Evolutionary conservation across 2,888 invertebrate species (phyloP).

Genomic region (Macaria notata): DNA sequence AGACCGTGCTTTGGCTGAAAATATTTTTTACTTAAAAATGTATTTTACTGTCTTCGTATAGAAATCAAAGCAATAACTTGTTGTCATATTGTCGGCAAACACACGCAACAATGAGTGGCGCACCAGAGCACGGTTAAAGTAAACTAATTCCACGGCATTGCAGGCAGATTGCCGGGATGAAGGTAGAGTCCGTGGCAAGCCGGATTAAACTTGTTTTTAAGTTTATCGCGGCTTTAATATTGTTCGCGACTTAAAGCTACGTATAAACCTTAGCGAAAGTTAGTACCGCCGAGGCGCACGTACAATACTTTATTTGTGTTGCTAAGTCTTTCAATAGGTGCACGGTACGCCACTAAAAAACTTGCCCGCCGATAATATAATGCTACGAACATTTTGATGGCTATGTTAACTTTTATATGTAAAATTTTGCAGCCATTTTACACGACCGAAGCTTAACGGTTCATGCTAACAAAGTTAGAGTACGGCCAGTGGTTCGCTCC

Average conservation of each 20-base stretch:
- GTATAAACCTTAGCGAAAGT: conserved; percentile 61
- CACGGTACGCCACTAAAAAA: conserved; percentile 23
- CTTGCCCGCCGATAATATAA: conserved; percentile 27
- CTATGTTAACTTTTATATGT: conserved; percentile 24
- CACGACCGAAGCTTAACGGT: conserved; percentile 23
- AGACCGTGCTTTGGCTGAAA: too few relatives aligned
- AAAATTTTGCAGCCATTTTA: conserved; percentile 30
- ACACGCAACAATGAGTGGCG: conserved; percentile 27
- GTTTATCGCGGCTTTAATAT: conserved; percentile 78
- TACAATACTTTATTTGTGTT: conserved; percentile 49
- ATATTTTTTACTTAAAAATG: too few relatives aligned
- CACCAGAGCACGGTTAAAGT: conserved; percentile 45
- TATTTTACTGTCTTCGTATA: too few relatives aligned
- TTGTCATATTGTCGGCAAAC: neutral
- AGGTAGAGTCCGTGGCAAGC: conserved; percentile 62
- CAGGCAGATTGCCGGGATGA: conserved; percentile 65
- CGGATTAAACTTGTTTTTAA: conserved; percentile 80
- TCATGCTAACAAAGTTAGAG: conserved; percentile 24
- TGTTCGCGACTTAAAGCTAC: conserved; percentile 73
- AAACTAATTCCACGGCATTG: conserved; percentile 66
- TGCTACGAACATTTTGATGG: conserved; percentile 24
- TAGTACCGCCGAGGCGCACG: conserved; percentile 44
- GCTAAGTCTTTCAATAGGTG: conserved; percentile 42
- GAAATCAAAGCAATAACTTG: neutral
- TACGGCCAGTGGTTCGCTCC: conserved; percentile 12